phyloP scores from a whole-genome alignment of 2,888 invertebrate genomes.

The Agonopterix arenella region DNA sequence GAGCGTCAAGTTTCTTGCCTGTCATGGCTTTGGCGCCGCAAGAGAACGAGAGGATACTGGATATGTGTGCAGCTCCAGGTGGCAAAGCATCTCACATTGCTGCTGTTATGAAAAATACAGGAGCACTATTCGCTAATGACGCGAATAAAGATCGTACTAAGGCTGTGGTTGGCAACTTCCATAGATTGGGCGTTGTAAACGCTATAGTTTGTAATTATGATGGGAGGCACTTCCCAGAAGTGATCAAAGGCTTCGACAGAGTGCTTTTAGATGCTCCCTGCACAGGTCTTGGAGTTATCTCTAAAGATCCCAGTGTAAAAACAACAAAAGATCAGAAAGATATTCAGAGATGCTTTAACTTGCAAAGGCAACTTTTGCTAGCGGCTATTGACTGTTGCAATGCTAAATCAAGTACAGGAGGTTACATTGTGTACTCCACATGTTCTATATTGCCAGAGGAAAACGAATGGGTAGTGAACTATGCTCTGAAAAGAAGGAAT shows the following conservation, averaged over 20 bases:
- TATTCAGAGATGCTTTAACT: conserved; percentile 92
- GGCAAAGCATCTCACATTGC: conserved; percentile 99
- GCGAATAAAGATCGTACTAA: conserved; percentile 91
- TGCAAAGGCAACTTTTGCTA: conserved; percentile 94
- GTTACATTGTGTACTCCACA: conserved; percentile 98
- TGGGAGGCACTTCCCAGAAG: conserved; percentile 89
- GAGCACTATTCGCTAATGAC: conserved; percentile 97
- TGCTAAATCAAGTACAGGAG: conserved; percentile 94
- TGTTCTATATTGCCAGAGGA: conserved; percentile 99
- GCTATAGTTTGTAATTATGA: conserved; percentile 93
- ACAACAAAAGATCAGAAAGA: conserved; percentile 93
- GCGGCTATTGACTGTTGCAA: conserved; percentile 98
- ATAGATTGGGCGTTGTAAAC: conserved; percentile 96
- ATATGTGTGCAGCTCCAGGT: conserved; percentile 99
- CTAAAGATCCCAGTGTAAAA: conserved; percentile 98
- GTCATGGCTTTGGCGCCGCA: conserved; percentile 99
- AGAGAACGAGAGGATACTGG: conserved; percentile 94
- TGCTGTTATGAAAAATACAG: conserved; percentile 98
- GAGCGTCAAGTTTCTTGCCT: conserved; percentile 97
- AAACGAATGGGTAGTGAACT: conserved; percentile 98
- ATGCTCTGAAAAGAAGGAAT: conserved; percentile 93
- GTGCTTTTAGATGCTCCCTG: conserved; percentile 98
- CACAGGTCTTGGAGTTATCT: conserved; percentile 97
- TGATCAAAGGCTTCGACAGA: conserved; percentile 95
- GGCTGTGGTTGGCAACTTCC: conserved; percentile 97